Conservation (phyloP, 1,140 invertebrate genomes). For the Rhagoletis zephyria region DNA sequence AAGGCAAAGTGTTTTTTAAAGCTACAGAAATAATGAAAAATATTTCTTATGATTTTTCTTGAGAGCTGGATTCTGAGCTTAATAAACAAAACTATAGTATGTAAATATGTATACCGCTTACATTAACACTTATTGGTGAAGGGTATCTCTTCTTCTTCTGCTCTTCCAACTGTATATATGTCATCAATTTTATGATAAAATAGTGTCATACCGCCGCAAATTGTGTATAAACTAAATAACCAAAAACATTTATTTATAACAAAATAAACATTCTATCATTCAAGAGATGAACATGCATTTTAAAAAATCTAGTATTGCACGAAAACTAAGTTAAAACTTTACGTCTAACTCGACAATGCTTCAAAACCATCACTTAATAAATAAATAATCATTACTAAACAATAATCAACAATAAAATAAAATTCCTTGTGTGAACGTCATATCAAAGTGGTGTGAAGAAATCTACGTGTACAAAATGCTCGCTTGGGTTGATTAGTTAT, state of each 20-base stretch:
- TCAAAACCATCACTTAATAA: conserved; percentile 30
- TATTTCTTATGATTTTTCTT: no score
- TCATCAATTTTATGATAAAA: no score
- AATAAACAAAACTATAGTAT: no score
- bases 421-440: background rate
- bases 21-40: no score
- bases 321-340: background rate
- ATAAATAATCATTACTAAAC: conserved; percentile 25
- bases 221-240: background rate
- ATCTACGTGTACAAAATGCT: conserved; percentile 39
- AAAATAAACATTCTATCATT: conserved; percentile 18
- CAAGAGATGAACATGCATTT: conserved; percentile 25
- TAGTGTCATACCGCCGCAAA: background rate
- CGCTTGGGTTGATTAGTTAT: conserved; percentile 62
- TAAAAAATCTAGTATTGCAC: conserved; percentile 18
- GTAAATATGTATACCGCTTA: no score
- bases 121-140: no score
- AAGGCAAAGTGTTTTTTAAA: no score
- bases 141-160: no score
- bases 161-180: no score
- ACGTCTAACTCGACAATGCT: conserved; percentile 24
- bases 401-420: background rate
- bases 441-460: background rate
- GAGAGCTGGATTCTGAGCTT: no score
- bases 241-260: conserved; percentile 14